Base-by-base conservation (phyloP, 2,888 invertebrate species). In the Teleiodes luculella region DNA sequence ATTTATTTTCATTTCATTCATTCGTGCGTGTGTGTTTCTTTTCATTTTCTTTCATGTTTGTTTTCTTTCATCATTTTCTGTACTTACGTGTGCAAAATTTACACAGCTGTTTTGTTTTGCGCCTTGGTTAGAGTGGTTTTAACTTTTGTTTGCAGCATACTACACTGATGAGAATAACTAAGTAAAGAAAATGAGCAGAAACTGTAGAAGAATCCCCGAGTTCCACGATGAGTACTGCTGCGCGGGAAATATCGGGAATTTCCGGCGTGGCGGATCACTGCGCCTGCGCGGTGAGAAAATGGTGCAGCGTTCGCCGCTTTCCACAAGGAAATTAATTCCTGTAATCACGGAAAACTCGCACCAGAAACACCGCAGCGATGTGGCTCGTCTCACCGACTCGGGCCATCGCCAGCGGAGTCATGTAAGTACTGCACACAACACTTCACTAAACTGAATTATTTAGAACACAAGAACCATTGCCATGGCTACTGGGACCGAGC, bases 231-330 rank as follows among this genome's bases (percentile, higher is more conserved):
- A 87, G 66, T 81, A 83, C 67, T 89, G 83, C 76, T 87, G 89
- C 82, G 81, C 88, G 78, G 85, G 83, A 75, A 86, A 87, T 84
- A 81, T 83, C 76, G 78, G 90, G 71, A 80, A 86, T 71, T 91
- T 94, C 78, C 91, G 92, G 61, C 92, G 93, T 76, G 91, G 93
- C 66, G 88, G 90, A 55, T 93, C 94, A 78, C 78, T 93, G 91
- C 92, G 94, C 73, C 76, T 94, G 91, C 93, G 93, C 81, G 92
- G 92, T 72, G 92, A 92, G 84, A 87, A 90, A 81, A 89, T 89
- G 85, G 82, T 87, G 84, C 89, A 86, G 70, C 88, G 89, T 61
- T 90, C 91, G 73, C 90, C 88, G 72, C 78, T 86, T 74, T 80
- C 81, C 78, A 86, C 83, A 68, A 86, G 83, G 77, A 89, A 77